These are phyloP conservation scores for Abramis brama DNA, from an alignment of 2,113 vertebrate genomes.

Conservation along the genomic window DNA sequence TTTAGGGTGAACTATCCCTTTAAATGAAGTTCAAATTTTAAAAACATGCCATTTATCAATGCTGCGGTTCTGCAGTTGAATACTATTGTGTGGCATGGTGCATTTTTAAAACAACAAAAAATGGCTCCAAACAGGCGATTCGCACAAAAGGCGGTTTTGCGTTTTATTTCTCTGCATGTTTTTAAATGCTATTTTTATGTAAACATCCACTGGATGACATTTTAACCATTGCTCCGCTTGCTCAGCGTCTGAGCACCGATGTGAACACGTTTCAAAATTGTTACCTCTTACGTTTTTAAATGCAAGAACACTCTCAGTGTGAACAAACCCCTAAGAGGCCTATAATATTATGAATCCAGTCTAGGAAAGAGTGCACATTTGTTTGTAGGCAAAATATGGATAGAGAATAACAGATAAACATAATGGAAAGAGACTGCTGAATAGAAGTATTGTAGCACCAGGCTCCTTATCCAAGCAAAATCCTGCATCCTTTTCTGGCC, in stretches of 20 bases:
- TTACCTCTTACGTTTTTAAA: not conserved
- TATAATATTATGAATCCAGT: constrained; percentile 1
- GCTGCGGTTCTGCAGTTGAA: not conserved
- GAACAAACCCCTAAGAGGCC: not conserved
- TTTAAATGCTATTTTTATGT: not conserved
- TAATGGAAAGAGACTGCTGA: not conserved
- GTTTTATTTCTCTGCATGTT: not conserved
- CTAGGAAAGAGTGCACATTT: not conserved
- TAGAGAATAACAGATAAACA: not conserved
- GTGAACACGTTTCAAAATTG: not conserved
- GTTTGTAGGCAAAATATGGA: not conserved
- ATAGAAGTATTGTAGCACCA: constrained; percentile 14
- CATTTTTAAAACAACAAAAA: not conserved
- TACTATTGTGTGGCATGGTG: not conserved
- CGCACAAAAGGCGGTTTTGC: not conserved
- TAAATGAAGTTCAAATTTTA: not conserved
- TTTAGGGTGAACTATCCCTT: too few relatives aligned
- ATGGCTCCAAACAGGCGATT: not conserved
- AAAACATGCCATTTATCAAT: not conserved
- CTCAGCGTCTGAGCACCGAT: not conserved
- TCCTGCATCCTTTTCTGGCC: constrained; percentile 3
- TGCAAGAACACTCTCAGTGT: not conserved
- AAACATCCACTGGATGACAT: not conserved
- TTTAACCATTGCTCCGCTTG: not conserved
- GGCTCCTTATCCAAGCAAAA: constrained; percentile 19